phyloP scores from a whole-genome alignment of 2,888 invertebrate genomes.

The Cylindroiulus punctatus region DNA sequence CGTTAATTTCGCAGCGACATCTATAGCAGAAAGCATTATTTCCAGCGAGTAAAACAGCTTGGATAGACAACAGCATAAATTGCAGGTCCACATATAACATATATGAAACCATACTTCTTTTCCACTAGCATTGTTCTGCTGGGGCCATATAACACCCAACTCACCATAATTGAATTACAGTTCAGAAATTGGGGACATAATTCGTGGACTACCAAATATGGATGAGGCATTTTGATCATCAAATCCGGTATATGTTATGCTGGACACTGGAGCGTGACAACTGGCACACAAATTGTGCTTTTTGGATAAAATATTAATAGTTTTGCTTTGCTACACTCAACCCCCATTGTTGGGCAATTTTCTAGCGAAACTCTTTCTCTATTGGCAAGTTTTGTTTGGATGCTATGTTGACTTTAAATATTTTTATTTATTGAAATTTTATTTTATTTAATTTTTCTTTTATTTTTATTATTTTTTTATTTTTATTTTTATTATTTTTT shows the following conservation, averaged over 20 bases:
- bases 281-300: not conserved
- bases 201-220: not conserved
- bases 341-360: too few relatives aligned
- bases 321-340: not conserved
- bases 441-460: too few relatives aligned
- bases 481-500: too few relatives aligned
- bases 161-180: constrained; percentile 21
- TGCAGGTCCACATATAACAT: not conserved
- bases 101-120: not conserved
- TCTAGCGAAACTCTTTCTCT: too few relatives aligned
- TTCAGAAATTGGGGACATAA: constrained; percentile 17
- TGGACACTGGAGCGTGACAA: not conserved
- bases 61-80: constrained; percentile 10
- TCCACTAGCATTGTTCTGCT: constrained; percentile 9
- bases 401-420: too few relatives aligned
- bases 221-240: constrained; percentile 1
- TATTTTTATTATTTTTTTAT: too few relatives aligned
- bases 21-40: not conserved
- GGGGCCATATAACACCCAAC: not conserved
- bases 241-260: not conserved
- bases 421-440: too few relatives aligned
- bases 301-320: not conserved
- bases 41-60: not conserved
- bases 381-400: too few relatives aligned
- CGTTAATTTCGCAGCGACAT: not conserved